These are phyloP conservation scores for Progne subis DNA, from an alignment of 2,113 vertebrate genomes.

Conservation along the genomic window DNA sequence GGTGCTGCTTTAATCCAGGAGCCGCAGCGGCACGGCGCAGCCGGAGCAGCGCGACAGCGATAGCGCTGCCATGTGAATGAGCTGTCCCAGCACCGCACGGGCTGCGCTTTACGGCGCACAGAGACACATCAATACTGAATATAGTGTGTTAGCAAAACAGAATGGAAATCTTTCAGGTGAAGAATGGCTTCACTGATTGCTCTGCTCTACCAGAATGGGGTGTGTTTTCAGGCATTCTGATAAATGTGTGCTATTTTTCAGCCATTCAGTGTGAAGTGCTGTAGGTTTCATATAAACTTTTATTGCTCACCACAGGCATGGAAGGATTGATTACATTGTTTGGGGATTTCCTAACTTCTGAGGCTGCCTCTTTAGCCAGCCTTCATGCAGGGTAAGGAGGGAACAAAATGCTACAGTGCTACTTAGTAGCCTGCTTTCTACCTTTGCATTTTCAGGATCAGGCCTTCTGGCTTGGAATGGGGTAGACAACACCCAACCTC, in stretches of 20 bases:
- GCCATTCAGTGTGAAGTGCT: slow-evolving; percentile 61
- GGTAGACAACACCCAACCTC: neutral
- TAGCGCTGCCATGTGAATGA: neutral
- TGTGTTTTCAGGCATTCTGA: slow-evolving; percentile 64
- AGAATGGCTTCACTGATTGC: slow-evolving; percentile 63
- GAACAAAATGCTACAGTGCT: neutral
- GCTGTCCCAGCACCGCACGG: slow-evolving; percentile 5
- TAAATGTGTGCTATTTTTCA: slow-evolving; percentile 65
- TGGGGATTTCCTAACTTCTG: slow-evolving; percentile 60
- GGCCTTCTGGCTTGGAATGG: neutral
- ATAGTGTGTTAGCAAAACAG: slow-evolving; percentile 52
- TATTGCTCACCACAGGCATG: slow-evolving; percentile 60
- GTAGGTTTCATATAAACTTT: slow-evolving; percentile 58
- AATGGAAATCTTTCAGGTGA: slow-evolving; percentile 64
- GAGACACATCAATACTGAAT: slow-evolving; percentile 55
- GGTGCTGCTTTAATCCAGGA: slow-evolving; percentile 12
- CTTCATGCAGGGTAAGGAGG: neutral
- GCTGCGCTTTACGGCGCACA: neutral
- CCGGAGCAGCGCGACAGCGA: neutral
- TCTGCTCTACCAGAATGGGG: slow-evolving; percentile 54
- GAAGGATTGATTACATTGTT: slow-evolving; percentile 62
- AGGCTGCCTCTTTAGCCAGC: neutral
- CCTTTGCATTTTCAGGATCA: neutral
- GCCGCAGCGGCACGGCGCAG: neutral
- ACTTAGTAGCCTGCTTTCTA: neutral